Conservation (phyloP, 1,140 invertebrate genomes). For the Drosophila tsacasi region DNA sequence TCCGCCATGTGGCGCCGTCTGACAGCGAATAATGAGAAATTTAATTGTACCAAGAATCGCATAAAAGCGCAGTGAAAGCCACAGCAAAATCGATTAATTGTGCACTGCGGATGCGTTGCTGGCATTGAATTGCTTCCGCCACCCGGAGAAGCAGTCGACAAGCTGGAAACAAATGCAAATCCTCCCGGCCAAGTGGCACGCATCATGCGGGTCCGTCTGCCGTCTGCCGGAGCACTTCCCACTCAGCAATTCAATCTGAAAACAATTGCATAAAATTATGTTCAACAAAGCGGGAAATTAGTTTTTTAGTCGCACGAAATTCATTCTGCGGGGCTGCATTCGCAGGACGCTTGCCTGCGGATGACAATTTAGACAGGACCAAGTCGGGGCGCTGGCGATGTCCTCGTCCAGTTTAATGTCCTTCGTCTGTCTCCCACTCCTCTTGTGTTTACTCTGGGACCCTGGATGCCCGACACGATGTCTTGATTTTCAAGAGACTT, state of each 20-base stretch:
- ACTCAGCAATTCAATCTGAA: slow-evolving; percentile 62
- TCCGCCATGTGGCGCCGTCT: slow-evolving; percentile 26
- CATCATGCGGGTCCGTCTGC: slow-evolving; percentile 17
- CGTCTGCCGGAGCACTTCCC: slow-evolving; percentile 12
- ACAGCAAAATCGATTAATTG: slow-evolving; percentile 24
- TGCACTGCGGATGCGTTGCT: slow-evolving; percentile 12
- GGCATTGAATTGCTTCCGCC: slow-evolving; percentile 21
- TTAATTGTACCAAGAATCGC: slow-evolving; percentile 30
- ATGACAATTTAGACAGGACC: slow-evolving; percentile 8
- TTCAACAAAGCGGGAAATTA: slow-evolving; percentile 74
- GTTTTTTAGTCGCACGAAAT: slow-evolving; percentile 63
- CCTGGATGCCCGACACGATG: slow-evolving; percentile 18
- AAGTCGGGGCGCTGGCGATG: background rate
- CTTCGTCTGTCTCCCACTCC: background rate
- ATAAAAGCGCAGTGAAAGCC: slow-evolving; percentile 18
- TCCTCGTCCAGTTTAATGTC: slow-evolving; percentile 7
- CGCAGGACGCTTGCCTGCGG: slow-evolving; percentile 7
- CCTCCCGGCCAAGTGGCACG: slow-evolving; percentile 12
- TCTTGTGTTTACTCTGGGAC: slow-evolving; percentile 18
- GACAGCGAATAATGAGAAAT: slow-evolving; percentile 26
- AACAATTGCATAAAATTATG: slow-evolving; percentile 82
- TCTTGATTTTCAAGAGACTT: slow-evolving; percentile 43
- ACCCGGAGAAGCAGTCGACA: slow-evolving; percentile 1
- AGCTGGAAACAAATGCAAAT: slow-evolving; percentile 28
- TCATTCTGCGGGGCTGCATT: slow-evolving; percentile 20